Base-by-base conservation (phyloP, 2,888 invertebrate genomes). In the Vannuccia rotundouncinata region DNA sequence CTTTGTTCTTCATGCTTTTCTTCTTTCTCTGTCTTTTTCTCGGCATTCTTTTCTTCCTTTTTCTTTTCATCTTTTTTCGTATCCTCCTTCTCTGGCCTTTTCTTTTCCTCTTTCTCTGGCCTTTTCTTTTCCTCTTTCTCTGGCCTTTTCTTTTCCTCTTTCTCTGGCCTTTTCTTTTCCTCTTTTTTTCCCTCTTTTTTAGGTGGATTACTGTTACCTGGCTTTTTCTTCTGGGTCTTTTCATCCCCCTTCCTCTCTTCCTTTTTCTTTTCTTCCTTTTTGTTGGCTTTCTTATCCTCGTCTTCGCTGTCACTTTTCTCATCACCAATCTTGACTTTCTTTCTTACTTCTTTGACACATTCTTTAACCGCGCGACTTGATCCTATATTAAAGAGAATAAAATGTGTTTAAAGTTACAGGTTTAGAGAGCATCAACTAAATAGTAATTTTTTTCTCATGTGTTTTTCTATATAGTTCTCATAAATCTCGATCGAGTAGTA, bases 341-440 rank as follows among this genome's bases (percentile, higher is more conserved):
- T 22, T 2, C 25, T 66, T 27, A 66, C 66, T 22, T 83, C 83
- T 31, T 83, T 83, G 74, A 86, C 84, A 82, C 86, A 87, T 59
- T 87, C 86, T 29, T 84, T 81, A 0, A 87, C 81, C 0, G 87
- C 87, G 81, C 86, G 85, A 27, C 83, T 83, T 0, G 87, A 86
- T 22, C 66, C 66, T 66, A 27, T n/a, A n/a, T n/a, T n/a, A n/a
- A n/a, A n/a, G n/a, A n/a, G n/a, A n/a, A n/a, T n/a, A n/a, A n/a
- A n/a, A n/a, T n/a, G n/a, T n/a, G n/a, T n/a, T n/a, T n/a, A n/a
- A n/a, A n/a, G n/a, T n/a, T n/a, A n/a, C n/a, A n/a, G n/a, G n/a
- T n/a, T n/a, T n/a, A n/a, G n/a, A n/a, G n/a, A n/a, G n/a, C n/a
- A n/a, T n/a, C n/a, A n/a, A n/a, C n/a, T n/a, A n/a, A n/a, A n/a